These are phyloP conservation scores for Amblyornis subalaris DNA, from an alignment of 2,113 vertebrate genomes.

Conservation along the genomic window DNA sequence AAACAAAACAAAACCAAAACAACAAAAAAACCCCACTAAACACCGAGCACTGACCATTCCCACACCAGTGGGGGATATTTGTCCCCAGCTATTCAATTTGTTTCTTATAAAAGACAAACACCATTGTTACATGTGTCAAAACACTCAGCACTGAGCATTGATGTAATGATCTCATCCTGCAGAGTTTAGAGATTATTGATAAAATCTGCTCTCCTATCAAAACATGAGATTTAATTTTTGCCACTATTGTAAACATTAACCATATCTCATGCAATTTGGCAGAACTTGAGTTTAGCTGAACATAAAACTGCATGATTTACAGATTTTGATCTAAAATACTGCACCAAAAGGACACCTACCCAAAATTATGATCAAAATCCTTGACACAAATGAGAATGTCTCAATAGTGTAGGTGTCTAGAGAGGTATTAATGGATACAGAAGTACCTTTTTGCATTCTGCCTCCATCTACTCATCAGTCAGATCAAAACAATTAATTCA, in stretches of 20 bases:
- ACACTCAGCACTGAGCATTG: not conserved
- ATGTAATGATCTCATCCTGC: not conserved
- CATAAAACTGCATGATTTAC: not conserved
- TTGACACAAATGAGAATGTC: not conserved
- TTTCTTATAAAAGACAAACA: conserved; percentile 7
- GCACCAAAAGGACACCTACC: not conserved
- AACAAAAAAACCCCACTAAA: not conserved
- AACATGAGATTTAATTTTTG: not conserved
- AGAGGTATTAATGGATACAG: not conserved
- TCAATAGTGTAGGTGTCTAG: not conserved
- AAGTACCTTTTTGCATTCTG: not conserved
- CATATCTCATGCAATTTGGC: not conserved
- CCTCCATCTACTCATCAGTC: not conserved
- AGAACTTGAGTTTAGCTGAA: not conserved
- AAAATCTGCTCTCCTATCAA: not conserved
- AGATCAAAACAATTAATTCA: not conserved
- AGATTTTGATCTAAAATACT: not conserved
- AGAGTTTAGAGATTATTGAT: not conserved
- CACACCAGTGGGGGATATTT: not conserved
- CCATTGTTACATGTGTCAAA: not conserved
- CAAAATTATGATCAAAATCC: not conserved
- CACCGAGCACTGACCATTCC: not conserved
- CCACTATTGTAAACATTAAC: not conserved
- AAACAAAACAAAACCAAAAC: not conserved
- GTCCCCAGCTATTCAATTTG: not conserved